A percentile compares a stretch with the other conserved stretches of the same genome.
phyloP scores from a whole-genome alignment of 2,888 invertebrate genomes.

The Oegoconia quadripuncta region DNA sequence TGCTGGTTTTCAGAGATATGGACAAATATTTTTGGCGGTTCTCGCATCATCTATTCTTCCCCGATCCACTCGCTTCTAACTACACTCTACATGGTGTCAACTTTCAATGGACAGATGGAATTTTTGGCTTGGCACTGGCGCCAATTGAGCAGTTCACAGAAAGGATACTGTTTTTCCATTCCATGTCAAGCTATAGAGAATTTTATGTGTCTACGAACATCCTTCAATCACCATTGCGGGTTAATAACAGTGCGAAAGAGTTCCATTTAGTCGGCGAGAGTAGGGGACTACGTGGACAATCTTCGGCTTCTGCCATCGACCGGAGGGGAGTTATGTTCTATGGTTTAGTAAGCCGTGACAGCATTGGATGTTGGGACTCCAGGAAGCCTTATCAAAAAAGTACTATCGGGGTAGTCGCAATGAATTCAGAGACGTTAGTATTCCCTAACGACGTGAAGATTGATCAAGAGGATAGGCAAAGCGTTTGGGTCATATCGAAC shows the following conservation, averaged over 20 bases:
- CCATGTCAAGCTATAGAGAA: conserved; percentile 89
- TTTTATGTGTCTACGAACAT: conserved; percentile 85
- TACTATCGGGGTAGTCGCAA: conserved; percentile 82
- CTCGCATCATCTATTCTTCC: conserved; percentile 84
- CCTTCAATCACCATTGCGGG: conserved; percentile 77
- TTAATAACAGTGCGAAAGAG: conserved; percentile 48
- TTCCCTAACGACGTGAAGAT: conserved; percentile 91
- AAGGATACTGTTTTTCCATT: conserved; percentile 86
- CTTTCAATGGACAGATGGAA: conserved; percentile 90
- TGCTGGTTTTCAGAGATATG: conserved; percentile 80
- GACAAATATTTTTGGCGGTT: conserved; percentile 81
- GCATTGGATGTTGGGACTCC: conserved; percentile 90
- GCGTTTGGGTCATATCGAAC: conserved; percentile 88
- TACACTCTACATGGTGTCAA: conserved; percentile 86
- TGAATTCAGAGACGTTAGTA: conserved; percentile 81
- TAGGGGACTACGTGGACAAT: conserved; percentile 82
- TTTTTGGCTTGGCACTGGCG: conserved; percentile 87
- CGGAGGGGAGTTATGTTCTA: conserved; percentile 86
- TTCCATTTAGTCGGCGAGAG: conserved; percentile 66
- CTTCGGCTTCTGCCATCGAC: conserved; percentile 86
- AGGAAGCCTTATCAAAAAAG: conserved; percentile 82
- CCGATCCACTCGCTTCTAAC: conserved; percentile 85
- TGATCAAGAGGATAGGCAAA: conserved; percentile 83
- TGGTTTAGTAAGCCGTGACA: conserved; percentile 87
- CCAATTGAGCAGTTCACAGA: conserved; percentile 74